Conservation (phyloP, 2,888 invertebrate species). For the Plebejus argus region DNA sequence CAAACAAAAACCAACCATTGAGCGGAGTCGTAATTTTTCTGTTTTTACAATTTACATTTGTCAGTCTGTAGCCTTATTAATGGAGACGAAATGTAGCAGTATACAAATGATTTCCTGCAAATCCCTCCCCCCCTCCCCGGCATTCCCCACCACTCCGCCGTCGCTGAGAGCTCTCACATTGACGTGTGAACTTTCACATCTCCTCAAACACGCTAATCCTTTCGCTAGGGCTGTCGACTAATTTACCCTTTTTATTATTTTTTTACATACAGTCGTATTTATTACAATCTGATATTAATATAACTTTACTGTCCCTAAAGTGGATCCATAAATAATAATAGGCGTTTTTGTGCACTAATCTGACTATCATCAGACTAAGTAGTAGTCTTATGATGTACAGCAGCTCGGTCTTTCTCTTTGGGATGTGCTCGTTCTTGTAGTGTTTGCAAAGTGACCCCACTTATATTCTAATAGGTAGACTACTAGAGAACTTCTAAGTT, state of each 20-base stretch:
- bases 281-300: no score
- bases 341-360: no score
- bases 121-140: not conserved
- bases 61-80: not conserved
- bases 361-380: no score
- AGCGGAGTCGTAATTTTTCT: not conserved
- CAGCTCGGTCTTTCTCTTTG: no score
- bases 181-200: slow-evolving; percentile 31
- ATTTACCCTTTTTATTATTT: not conserved
- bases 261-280: no score
- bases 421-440: no score
- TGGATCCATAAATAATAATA: no score
- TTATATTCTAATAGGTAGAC: no score
- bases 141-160: not conserved
- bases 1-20: no score
- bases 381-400: no score
- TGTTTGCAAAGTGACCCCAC: no score
- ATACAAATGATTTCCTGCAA: not conserved
- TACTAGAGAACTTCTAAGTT: not conserved
- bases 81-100: not conserved
- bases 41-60: not conserved
- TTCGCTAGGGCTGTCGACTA: slow-evolving; percentile 33
- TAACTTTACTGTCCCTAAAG: no score
- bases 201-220: slow-evolving; percentile 30
- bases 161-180: slow-evolving; percentile 15